Conservation (phyloP, 2,113 vertebrate species). For the Cyprinodon variegatus region DNA sequence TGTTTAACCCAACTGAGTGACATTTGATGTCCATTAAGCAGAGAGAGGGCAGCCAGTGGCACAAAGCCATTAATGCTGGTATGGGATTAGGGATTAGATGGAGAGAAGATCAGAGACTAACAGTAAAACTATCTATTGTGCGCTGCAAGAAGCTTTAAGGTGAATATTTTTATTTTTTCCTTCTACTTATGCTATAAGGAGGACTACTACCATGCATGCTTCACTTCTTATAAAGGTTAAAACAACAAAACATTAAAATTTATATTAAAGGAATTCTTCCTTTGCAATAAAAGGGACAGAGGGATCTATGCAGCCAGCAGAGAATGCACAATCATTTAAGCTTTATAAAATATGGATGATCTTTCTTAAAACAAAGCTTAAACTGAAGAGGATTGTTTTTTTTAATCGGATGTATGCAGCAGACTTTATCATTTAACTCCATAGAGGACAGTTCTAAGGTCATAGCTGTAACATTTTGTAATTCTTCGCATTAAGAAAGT, state of each 20-base stretch:
- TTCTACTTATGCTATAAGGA: conserved; percentile 3
- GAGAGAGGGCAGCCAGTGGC: neutral
- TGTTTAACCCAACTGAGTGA: conserved; percentile 12
- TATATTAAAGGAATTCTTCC: neutral
- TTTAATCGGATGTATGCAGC: neutral
- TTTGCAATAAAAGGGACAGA: neutral
- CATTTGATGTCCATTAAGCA: neutral
- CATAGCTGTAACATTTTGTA: neutral
- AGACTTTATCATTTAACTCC: neutral
- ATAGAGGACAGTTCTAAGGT: neutral
- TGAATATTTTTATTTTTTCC: conserved; percentile 8
- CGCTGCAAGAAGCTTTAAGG: neutral
- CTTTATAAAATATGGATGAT: neutral
- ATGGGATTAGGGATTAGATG: conserved; percentile 9
- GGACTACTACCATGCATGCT: neutral
- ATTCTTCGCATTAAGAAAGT: neutral
- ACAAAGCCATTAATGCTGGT: neutral
- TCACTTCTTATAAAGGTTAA: neutral
- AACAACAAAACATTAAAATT: neutral
- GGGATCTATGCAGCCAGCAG: too few relatives aligned
- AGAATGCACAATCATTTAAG: neutral
- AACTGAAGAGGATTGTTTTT: neutral
- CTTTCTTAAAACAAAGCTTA: neutral
- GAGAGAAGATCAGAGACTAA: conserved; percentile 6
- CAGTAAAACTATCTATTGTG: conserved; percentile 2